These are phyloP conservation scores for Amniataba percoides DNA, from an alignment of 2,797 vertebrate genomes.

Conservation along the genomic window DNA sequence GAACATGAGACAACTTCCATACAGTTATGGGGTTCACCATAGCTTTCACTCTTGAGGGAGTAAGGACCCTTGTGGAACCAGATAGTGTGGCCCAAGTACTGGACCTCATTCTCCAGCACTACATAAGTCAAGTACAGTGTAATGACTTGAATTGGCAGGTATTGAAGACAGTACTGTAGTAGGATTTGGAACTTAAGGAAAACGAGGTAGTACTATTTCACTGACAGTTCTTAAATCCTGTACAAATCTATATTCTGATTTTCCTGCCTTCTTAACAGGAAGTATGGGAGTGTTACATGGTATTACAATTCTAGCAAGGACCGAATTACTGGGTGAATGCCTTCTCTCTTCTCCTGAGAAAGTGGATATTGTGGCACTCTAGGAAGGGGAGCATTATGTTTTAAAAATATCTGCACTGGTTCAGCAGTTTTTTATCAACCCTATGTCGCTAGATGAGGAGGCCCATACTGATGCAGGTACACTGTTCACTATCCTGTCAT, in stretches of 20 bases:
- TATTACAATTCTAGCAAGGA: background rate
- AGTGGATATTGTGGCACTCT: background rate
- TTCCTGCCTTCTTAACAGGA: no score
- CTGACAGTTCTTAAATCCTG: background rate
- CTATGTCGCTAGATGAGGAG: background rate
- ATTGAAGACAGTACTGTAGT: background rate
- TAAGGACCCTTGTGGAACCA: background rate
- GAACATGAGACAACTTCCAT: no score
- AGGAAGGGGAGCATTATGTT: background rate
- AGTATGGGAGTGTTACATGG: background rate
- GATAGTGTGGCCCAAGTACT: background rate
- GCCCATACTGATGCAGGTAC: no score
- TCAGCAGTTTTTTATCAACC: background rate
- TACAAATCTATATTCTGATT: no score
- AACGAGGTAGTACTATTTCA: background rate
- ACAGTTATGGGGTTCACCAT: background rate
- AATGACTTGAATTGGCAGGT: background rate
- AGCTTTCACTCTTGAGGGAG: background rate
- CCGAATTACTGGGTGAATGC: no score
- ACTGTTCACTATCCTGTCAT: background rate
- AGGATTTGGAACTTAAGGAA: background rate
- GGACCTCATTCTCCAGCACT: background rate
- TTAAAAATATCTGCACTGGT: background rate
- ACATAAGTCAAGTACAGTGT: background rate
- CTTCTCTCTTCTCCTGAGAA: no score